Percentiles rank a stretch among this genome's conserved stretches.
Conservation (phyloP, 2,113 vertebrate genomes). For the Gasterosteus nipponicus region DNA sequence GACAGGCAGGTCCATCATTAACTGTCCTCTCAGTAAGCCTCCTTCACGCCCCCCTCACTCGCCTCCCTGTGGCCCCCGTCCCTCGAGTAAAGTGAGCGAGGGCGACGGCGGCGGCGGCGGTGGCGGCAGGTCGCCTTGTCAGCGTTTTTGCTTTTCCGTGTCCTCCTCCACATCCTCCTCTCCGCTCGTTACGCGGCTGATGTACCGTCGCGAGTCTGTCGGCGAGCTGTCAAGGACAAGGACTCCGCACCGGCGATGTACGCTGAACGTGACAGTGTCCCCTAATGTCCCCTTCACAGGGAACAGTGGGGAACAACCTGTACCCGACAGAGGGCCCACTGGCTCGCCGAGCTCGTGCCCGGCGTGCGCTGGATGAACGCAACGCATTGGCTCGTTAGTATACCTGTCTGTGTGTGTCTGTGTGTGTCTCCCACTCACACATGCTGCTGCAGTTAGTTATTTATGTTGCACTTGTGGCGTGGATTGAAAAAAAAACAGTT, state of each 20-base stretch:
- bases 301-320: constrained; percentile 47
- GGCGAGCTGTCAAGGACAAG: constrained; percentile 60
- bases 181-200: constrained; percentile 58
- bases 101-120: constrained; percentile 34
- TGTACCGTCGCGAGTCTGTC: constrained; percentile 52
- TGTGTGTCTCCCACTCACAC: background rate
- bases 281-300: constrained; percentile 54
- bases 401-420: background rate
- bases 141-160: constrained; percentile 54
- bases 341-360: background rate
- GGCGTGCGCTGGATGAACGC: constrained; percentile 13
- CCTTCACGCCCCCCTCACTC: constrained; percentile 9
- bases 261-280: constrained; percentile 49
- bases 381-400: background rate
- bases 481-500: constrained; percentile 1
- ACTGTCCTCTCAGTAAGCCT: constrained; percentile 14
- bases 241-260: constrained; percentile 52
- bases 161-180: constrained; percentile 29
- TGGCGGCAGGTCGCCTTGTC: constrained; percentile 50
- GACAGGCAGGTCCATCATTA: constrained; percentile 22
- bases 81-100: constrained; percentile 43
- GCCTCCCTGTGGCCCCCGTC: constrained; percentile 23
- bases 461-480: background rate
- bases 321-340: constrained; percentile 27
- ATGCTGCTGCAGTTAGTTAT: background rate